These are phyloP conservation scores for Gopherus flavomarginatus DNA, from an alignment of 2,113 vertebrate genomes.

Conservation along the genomic window DNA sequence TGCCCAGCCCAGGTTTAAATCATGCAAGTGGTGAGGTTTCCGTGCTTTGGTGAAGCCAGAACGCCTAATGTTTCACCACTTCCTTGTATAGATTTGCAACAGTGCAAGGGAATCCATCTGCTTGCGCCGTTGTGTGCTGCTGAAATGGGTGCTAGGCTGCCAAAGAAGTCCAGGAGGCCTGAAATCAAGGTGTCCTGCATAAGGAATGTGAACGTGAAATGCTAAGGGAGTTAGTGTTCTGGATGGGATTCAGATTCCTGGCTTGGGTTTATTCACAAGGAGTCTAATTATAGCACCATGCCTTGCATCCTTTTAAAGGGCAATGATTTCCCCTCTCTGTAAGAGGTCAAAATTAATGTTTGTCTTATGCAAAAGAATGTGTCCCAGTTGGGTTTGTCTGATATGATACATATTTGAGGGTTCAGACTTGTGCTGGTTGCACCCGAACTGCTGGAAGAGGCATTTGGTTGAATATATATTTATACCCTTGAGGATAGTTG, in stretches of 20 bases:
- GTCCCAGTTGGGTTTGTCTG: background rate
- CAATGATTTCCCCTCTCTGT: background rate
- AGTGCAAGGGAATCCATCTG: background rate
- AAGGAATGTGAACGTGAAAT: background rate
- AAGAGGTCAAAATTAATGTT: background rate
- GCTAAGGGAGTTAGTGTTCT: background rate
- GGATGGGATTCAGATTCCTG: background rate
- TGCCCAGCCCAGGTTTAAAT: background rate
- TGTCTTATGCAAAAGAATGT: background rate
- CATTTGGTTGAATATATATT: background rate
- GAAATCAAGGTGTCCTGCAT: background rate
- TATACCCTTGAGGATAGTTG: background rate
- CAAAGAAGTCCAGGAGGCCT: background rate
- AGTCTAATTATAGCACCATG: background rate
- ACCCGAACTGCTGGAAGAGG: background rate
- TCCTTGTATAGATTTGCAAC: background rate
- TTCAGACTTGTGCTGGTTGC: background rate
- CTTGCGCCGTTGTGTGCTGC: background rate
- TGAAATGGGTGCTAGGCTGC: background rate
- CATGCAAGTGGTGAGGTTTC: background rate
- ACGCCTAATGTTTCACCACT: background rate
- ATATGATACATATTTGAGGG: background rate
- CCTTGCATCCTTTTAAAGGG: background rate
- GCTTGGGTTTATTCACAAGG: background rate
- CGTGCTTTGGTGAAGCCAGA: background rate